phyloP scores from a whole-genome alignment of 2,113 vertebrate genomes.

The Promerops cafer region DNA sequence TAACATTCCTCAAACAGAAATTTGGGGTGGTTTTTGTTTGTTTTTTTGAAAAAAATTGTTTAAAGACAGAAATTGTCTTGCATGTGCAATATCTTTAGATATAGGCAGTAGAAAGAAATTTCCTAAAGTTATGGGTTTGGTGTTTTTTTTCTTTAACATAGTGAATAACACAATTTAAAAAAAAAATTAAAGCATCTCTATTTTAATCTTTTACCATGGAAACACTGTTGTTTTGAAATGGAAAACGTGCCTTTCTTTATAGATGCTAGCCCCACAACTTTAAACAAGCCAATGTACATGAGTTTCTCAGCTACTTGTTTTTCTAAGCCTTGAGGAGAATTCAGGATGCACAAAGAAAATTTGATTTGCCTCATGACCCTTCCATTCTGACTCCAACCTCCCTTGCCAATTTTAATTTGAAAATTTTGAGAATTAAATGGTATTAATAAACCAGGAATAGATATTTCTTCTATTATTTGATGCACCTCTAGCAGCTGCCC shows the following conservation, averaged over 20 bases:
- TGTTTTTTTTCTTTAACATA: not conserved
- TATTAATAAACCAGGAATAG: not conserved
- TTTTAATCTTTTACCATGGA: not conserved
- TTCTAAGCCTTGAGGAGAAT: not conserved
- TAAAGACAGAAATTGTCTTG: not conserved
- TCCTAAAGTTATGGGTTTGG: not conserved
- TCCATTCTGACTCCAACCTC: not conserved
- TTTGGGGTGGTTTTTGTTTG: accelerated
- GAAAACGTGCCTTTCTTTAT: not conserved
- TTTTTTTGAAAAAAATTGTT: not conserved
- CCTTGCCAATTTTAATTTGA: not conserved
- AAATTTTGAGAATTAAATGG: not conserved
- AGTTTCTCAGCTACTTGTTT: not conserved
- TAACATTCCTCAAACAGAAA: not conserved
- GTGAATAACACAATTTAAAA: not conserved
- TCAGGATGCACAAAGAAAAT: not conserved
- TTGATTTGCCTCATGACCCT: not conserved
- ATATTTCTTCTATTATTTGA: not conserved
- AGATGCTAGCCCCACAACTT: not conserved
- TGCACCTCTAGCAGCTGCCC: not conserved
- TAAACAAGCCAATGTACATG: not conserved
- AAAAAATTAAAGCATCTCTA: not conserved
- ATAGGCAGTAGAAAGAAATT: not conserved
- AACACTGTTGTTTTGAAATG: not conserved
- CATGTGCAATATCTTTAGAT: not conserved